Base-by-base conservation (phyloP, 2,113 vertebrate genomes). In the Oophaga pumilio region DNA sequence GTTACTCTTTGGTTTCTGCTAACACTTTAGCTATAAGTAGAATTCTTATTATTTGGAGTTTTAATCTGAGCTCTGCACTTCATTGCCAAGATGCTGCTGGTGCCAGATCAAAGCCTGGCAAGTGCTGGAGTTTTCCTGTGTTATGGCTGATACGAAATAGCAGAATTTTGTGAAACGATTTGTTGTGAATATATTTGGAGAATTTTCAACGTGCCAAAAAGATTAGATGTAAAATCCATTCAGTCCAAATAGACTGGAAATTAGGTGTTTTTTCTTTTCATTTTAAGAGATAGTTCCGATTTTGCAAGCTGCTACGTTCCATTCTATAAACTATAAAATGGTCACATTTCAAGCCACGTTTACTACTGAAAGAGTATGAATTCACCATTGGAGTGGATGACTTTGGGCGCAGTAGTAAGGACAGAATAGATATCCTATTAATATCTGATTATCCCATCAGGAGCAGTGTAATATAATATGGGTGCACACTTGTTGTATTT, bases 61-160 rank as follows among this genome's bases (percentile, higher is more conserved):
- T 69, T 24, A 69, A 26, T 43, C 33, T 43, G 28, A 73, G 33
- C 33, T 73, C 69, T 8, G 69, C 28, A 43, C 14, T 33, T 18
- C 33, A 73, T 20, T 73, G 69, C 69, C 69, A 73, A 73, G 69
- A 1, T 0, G 69, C 69, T 73, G 69, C 69, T 18, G 28, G 28
- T 49, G 69, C 69, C 69, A 73, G 69, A 73, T 73, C 43, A 73
- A 73, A 73, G 69, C 69, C 28, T 73, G 69, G 69, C 69, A 73
- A 33, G 28, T 18, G 69, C 15, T 49, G 7, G 43, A 73, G 33
- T 43, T 73, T 43, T 49, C 69, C 69, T 73, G 28, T 73, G 69
- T 73, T 73, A 73, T 73, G 69, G 69, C 69, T 73, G 69, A 73
- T 73, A 43, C 17, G 33, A 73, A 73, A 73, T 43, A 73, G 28